phyloP scores from a whole-genome alignment of 2,797 vertebrate species.

The Sebastes oblongus region DNA sequence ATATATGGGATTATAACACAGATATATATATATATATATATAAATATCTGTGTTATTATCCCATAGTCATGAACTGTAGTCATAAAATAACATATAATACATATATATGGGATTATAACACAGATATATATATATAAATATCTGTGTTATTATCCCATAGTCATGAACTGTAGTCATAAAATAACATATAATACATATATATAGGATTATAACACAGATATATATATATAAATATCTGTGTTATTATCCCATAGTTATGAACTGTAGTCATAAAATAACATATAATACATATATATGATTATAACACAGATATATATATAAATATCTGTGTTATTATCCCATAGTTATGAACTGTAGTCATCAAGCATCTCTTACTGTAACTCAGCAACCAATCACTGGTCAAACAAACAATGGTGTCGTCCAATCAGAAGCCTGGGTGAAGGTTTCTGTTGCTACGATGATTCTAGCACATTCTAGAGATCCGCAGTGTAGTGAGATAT shows the following conservation, averaged over 20 bases:
- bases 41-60: neutral
- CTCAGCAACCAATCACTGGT: constrained; percentile 71
- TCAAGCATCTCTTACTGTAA: constrained; percentile 26
- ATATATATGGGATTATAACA: too few relatives aligned
- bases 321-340: neutral
- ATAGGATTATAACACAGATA: too few relatives aligned
- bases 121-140: too few relatives aligned
- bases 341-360: neutral
- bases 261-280: neutral
- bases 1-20: too few relatives aligned
- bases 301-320: too few relatives aligned
- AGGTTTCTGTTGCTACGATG: constrained; percentile 45
- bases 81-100: too few relatives aligned
- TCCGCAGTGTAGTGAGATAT: constrained; percentile 26
- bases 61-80: neutral
- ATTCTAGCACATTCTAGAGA: constrained; percentile 73
- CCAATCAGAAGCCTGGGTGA: constrained; percentile 69
- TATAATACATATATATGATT: too few relatives aligned
- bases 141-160: too few relatives aligned
- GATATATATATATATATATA: too few relatives aligned
- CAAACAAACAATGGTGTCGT: constrained; percentile 73
- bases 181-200: too few relatives aligned
- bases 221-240: neutral
- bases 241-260: neutral
- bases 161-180: too few relatives aligned